Evolutionary conservation across 1,140 invertebrate species (phyloP).

Genomic region (Drosophila lowei): DNA sequence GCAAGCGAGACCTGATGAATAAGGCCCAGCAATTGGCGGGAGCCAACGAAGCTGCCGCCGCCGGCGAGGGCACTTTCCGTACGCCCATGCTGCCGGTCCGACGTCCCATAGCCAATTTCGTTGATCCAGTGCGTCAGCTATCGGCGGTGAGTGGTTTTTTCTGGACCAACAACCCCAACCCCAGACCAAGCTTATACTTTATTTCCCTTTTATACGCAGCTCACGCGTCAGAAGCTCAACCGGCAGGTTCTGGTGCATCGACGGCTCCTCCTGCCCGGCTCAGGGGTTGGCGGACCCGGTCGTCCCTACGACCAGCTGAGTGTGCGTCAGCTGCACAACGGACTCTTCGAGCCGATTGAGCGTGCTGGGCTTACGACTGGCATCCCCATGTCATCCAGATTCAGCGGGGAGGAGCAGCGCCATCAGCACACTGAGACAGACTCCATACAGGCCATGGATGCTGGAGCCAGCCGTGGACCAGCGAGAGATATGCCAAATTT

Average conservation of each 20-base stretch:
- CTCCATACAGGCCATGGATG: neutral
- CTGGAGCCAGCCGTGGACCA: neutral
- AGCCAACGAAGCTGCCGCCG: conserved; percentile 21
- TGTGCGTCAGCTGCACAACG: conserved; percentile 59
- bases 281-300: conserved; percentile 1
- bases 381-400: neutral
- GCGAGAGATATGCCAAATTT: conserved; percentile 51
- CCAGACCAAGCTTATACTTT: neutral
- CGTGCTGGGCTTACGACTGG: conserved; percentile 3
- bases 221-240: conserved; percentile 70
- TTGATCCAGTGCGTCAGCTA: conserved; percentile 69
- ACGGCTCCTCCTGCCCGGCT: conserved; percentile 55
- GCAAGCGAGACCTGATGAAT: conserved; percentile 63
- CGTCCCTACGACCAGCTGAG: conserved; percentile 63
- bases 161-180: neutral
- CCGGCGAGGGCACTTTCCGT: conserved; percentile 53
- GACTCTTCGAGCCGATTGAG: conserved; percentile 65
- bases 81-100: conserved; percentile 75
- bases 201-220: conserved; percentile 23
- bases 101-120: conserved; percentile 59
- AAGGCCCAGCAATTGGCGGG: conserved; percentile 58
- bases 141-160: conserved; percentile 44
- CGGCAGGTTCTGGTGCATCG: conserved; percentile 75
- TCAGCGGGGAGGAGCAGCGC: conserved; percentile 1
- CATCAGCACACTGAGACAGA: neutral